These are phyloP conservation scores for Catharus minimus DNA, from an alignment of 2,113 vertebrate species.

Conservation along the genomic window DNA sequence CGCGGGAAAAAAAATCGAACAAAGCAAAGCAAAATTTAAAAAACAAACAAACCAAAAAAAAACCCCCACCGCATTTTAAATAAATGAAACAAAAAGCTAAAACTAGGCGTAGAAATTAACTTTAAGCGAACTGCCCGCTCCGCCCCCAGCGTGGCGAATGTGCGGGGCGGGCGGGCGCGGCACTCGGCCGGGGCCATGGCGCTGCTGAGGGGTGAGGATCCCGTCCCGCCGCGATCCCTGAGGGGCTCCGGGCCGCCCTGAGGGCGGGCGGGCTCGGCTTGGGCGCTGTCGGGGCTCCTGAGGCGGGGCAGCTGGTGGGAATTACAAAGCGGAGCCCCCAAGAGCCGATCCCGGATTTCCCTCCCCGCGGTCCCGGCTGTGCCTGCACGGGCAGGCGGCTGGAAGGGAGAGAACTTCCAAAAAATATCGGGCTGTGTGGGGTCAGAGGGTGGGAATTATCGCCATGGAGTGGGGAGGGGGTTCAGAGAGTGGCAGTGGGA, in stretches of 20 bases:
- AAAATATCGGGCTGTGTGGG: not conserved
- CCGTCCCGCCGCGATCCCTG: no score
- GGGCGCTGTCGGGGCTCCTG: no score
- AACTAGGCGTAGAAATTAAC: not conserved
- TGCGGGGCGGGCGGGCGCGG: not conserved
- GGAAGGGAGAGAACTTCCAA: not conserved
- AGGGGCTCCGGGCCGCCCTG: not conserved
- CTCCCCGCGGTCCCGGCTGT: not conserved
- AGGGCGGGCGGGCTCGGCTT: not conserved
- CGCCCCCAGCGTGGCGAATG: not conserved
- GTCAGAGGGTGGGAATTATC: not conserved
- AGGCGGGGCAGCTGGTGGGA: not conserved
- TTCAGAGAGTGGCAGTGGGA: not conserved
- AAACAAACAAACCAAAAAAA: not conserved
- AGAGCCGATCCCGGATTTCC: not conserved
- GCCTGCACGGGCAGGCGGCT: not conserved
- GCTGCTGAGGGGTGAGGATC: slow-evolving; percentile 69
- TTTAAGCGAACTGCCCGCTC: rapidly evolving
- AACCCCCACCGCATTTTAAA: not conserved
- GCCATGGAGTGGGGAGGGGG: no score
- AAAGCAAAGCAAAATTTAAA: not conserved
- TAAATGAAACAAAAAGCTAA: not conserved
- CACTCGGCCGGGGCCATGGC: slow-evolving; percentile 38
- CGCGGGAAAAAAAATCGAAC: not conserved
- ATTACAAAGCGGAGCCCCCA: not conserved